phyloP scores from a whole-genome alignment of 2,113 vertebrate genomes.

The Scophthalmus maximus region DNA sequence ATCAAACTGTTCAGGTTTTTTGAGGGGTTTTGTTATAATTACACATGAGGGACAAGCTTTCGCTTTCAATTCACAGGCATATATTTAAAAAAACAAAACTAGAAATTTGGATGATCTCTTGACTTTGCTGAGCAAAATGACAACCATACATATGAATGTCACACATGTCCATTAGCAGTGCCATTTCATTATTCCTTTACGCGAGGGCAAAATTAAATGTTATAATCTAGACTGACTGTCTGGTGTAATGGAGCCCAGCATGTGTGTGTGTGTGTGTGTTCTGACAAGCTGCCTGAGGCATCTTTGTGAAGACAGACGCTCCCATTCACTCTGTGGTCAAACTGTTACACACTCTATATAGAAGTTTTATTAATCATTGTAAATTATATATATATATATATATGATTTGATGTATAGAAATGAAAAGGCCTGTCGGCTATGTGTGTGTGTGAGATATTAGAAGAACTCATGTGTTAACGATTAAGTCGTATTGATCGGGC shows the following conservation, averaged over 20 bases:
- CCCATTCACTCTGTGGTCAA: conserved; percentile 25
- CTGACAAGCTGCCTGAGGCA: conserved; percentile 28
- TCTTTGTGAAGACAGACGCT: conserved; percentile 34
- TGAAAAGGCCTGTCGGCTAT: too few species aligned
- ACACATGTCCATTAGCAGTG: conserved; percentile 29
- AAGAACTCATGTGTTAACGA: background rate
- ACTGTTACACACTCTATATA: conserved; percentile 14
- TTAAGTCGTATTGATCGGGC: background rate
- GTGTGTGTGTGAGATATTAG: too few species aligned
- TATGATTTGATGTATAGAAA: too few species aligned
- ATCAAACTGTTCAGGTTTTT: conserved; percentile 4
- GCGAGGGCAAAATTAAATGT: conserved; percentile 30
- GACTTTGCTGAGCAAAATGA: background rate
- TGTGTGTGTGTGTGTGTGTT: conserved; percentile 14
- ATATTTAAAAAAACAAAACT: conserved; percentile 16
- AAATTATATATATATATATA: too few species aligned
- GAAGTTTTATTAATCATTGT: too few species aligned
- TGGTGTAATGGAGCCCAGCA: conserved; percentile 8
- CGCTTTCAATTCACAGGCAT: background rate
- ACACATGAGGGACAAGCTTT: background rate
- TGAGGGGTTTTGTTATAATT: conserved; percentile 23
- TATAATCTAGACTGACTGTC: conserved; percentile 4
- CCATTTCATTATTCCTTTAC: conserved; percentile 25
- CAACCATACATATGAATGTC: conserved; percentile 45
- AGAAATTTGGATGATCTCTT: conserved; percentile 2